Percentiles rank a stretch among this genome's conserved stretches.
Conservation (phyloP, 1,140 invertebrate species). For the Aricia agestis region DNA sequence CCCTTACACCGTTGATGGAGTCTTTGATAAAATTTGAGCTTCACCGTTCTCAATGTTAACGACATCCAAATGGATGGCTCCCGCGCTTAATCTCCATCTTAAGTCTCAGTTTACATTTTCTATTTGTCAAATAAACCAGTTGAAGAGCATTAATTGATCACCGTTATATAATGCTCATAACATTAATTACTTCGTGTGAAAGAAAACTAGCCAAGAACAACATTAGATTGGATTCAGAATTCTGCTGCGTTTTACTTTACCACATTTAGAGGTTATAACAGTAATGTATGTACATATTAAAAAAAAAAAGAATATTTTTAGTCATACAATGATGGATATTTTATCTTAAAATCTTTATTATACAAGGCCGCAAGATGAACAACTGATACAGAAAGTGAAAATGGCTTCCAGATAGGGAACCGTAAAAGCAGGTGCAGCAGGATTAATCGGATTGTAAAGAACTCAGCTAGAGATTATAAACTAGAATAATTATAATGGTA, state of each 20-base stretch:
- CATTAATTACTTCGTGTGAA: background rate
- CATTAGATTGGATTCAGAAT: too few species aligned
- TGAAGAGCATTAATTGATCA: background rate
- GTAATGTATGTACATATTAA: too few species aligned
- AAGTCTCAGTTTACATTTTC: background rate
- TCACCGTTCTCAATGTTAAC: background rate
- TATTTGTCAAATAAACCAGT: background rate
- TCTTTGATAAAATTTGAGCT: background rate
- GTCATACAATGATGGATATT: too few species aligned
- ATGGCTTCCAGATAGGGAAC: background rate
- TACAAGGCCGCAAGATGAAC: too few species aligned
- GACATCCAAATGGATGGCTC: background rate
- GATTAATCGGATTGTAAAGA: constrained; percentile 18
- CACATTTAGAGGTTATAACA: too few species aligned
- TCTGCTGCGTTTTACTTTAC: background rate
- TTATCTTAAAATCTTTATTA: too few species aligned
- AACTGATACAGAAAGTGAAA: background rate
- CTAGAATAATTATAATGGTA: constrained; percentile 15
- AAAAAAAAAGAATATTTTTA: too few species aligned
- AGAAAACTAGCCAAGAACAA: background rate
- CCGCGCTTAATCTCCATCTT: too few species aligned
- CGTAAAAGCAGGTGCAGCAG: constrained; percentile 15
- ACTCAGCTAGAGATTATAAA: background rate
- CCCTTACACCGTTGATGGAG: background rate
- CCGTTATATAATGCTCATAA: background rate